Conservation (phyloP, 2,797 vertebrate species). For the Centropyge bicolor region DNA sequence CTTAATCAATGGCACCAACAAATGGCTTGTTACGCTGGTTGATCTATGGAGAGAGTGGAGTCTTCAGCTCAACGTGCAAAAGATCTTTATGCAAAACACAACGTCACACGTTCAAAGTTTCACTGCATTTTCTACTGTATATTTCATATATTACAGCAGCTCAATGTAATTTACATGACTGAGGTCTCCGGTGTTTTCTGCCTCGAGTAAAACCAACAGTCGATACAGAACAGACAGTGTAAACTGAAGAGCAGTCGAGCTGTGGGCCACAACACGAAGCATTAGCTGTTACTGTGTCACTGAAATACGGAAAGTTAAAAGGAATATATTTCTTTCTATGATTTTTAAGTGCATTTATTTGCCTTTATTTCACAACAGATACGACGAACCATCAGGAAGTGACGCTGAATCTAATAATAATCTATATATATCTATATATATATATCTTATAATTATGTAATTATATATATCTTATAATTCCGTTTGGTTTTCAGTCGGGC, state of each 20-base stretch:
- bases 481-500: too few species aligned
- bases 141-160: neutral
- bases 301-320: too few species aligned
- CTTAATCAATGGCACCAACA: slow-evolving; percentile 33
- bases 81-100: neutral
- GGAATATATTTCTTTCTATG: too few species aligned
- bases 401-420: too few species aligned
- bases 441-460: too few species aligned
- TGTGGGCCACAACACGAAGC: neutral
- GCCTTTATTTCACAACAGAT: too few species aligned
- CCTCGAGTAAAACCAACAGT: neutral
- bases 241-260: neutral
- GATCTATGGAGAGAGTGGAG: neutral
- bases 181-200: neutral
- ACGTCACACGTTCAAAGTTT: neutral
- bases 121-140: neutral
- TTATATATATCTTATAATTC: too few species aligned
- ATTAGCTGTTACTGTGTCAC: too few species aligned
- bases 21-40: neutral
- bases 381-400: too few species aligned
- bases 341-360: too few species aligned
- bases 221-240: neutral
- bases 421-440: too few species aligned
- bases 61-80: neutral
- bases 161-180: neutral